phyloP scores from a whole-genome alignment of 2,888 invertebrate species.

The Pammene fasciana region DNA sequence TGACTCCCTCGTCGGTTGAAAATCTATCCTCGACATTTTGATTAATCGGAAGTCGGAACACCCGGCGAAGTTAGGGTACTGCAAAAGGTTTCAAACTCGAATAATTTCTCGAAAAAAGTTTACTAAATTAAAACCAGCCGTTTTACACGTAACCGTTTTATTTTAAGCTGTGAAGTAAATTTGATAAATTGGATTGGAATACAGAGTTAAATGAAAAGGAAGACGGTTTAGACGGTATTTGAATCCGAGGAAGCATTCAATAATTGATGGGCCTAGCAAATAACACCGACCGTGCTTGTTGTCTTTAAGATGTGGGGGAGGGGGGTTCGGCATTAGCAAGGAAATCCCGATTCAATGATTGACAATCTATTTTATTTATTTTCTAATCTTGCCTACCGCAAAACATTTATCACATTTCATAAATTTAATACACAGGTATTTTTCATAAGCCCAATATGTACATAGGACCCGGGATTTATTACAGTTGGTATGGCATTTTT shows the following conservation, averaged over 20 bases:
- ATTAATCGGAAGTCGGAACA: constrained; percentile 44
- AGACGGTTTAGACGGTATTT: constrained; percentile 15
- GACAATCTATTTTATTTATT: constrained; percentile 15
- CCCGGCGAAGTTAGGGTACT: constrained; percentile 13
- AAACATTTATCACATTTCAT: too few species aligned
- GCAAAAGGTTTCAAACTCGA: constrained; percentile 29
- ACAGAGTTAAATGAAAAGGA: constrained; percentile 17
- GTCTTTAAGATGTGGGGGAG: constrained; percentile 16
- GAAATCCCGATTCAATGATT: constrained; percentile 16
- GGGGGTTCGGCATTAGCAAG: background rate
- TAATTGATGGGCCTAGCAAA: constrained; percentile 25
- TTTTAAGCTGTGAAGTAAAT: constrained; percentile 19
- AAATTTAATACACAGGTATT: background rate
- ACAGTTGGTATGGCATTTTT: too few species aligned
- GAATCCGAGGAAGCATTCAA: constrained; percentile 14
- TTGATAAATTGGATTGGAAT: constrained; percentile 27
- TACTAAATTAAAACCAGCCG: background rate
- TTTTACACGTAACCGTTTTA: constrained; percentile 23
- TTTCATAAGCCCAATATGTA: too few species aligned
- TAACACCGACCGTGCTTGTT: constrained; percentile 15
- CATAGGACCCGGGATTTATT: too few species aligned
- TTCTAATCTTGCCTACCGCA: background rate
- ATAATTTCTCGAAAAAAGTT: constrained; percentile 22
- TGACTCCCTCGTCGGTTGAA: constrained; percentile 22
- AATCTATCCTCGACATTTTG: constrained; percentile 38